Percentiles rank a stretch among this genome's conserved stretches.
Evolutionary conservation across 2,888 invertebrate species (phyloP).

Genomic region (Sussaba pulchella): DNA sequence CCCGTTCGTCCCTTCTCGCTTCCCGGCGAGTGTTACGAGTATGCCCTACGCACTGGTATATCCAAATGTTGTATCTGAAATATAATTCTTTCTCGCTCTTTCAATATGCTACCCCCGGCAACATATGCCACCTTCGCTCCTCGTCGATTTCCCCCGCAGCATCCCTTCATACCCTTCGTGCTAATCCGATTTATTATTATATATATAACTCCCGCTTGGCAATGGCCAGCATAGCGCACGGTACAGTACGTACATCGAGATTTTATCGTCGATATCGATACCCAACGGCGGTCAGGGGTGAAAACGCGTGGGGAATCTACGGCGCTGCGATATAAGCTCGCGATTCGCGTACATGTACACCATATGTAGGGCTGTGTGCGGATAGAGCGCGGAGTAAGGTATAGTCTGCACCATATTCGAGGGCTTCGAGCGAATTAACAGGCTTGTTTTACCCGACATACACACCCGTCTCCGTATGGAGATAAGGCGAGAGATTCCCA

Average conservation of each 20-base stretch:
- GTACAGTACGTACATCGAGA: conserved; percentile 75
- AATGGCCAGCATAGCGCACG: conserved; percentile 48
- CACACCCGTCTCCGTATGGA: conserved; percentile 63
- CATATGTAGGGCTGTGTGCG: conserved; percentile 18
- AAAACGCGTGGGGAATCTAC: conserved; percentile 46
- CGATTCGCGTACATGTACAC: no score
- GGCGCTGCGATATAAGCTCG: not conserved
- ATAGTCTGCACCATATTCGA: conserved; percentile 8
- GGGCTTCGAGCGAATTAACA: conserved; percentile 78
- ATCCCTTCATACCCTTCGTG: conserved; percentile 70
- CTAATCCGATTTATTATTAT: conserved; percentile 84
- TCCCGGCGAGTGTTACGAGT: conserved; percentile 38
- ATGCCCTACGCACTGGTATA: not conserved
- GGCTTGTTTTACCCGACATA: conserved; percentile 79
- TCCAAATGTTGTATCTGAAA: conserved; percentile 8
- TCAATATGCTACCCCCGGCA: conserved; percentile 76
- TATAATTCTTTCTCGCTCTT: conserved; percentile 63
- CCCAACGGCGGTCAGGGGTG: conserved; percentile 65
- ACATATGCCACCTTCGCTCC: conserved; percentile 80
- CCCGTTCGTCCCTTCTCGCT: conserved; percentile 38
- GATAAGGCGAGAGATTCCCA: conserved; percentile 61
- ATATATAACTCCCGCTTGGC: conserved; percentile 72
- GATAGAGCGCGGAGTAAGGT: conserved; percentile 2
- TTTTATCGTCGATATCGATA: conserved; percentile 83
- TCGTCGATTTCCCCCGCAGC: conserved; percentile 65